Evolutionary conservation across 2,888 invertebrate species (phyloP).

Genomic region (Dicranocentrus wangi): DNA sequence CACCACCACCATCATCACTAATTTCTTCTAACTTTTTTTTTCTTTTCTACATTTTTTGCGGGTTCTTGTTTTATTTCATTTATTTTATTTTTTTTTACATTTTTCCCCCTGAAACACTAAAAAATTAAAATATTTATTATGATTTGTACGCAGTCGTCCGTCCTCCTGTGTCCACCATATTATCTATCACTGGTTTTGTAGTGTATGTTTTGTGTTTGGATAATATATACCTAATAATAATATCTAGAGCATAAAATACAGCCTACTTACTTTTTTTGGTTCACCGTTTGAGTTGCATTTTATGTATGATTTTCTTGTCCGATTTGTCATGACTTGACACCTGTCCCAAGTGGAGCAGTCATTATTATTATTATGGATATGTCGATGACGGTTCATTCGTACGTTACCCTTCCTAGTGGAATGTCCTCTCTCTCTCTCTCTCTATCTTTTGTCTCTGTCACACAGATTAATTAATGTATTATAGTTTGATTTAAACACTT

Average conservation of each 20-base stretch:
- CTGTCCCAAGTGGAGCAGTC: constrained; percentile 5
- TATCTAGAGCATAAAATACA: no score
- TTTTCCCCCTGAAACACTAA: not conserved
- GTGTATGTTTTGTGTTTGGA: not conserved
- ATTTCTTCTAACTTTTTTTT: constrained; percentile 13
- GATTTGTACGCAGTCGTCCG: not conserved
- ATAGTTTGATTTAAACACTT: no score
- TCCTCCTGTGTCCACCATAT: not conserved
- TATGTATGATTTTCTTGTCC: not conserved
- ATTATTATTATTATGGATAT: not conserved
- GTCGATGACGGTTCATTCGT: constrained; percentile 18
- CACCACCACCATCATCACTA: constrained; percentile 1
- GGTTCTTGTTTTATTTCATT: constrained; percentile 18
- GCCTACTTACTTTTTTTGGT: not conserved
- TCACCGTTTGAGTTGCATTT: not conserved
- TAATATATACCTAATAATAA: not conserved
- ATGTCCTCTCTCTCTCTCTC: constrained; percentile 16
- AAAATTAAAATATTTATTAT: not conserved
- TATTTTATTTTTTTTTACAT: not conserved
- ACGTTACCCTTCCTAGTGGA: constrained; percentile 11
- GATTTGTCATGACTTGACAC: constrained; percentile 1
- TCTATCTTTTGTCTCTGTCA: no score
- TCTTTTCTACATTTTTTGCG: constrained; percentile 10
- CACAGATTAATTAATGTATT: no score
- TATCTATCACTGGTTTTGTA: not conserved